Evolutionary conservation across 2,888 invertebrate species (phyloP).

Genomic region (Agrilus biguttatus): DNA sequence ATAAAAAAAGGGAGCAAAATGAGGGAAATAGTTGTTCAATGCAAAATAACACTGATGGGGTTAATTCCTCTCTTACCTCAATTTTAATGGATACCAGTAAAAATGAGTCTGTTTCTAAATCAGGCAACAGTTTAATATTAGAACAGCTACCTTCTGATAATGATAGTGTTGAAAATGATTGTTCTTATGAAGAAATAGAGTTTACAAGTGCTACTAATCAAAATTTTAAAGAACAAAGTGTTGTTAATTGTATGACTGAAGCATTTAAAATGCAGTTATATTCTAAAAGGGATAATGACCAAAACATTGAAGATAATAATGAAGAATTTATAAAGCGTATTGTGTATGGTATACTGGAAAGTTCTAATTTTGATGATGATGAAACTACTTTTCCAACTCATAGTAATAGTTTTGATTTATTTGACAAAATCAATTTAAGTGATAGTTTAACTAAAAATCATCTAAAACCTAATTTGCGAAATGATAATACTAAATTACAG

Average conservation of each 20-base stretch:
- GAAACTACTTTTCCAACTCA: slow-evolving; percentile 15
- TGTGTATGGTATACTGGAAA: no score
- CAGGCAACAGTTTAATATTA: slow-evolving; percentile 10
- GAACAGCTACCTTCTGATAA: slow-evolving; percentile 12
- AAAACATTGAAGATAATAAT: no score
- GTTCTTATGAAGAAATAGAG: slow-evolving; percentile 29
- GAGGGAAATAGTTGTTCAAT: no score
- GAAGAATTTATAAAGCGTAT: not conserved
- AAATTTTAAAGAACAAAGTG: slow-evolving; percentile 6
- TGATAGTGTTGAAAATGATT: slow-evolving; percentile 27
- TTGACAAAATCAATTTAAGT: slow-evolving; percentile 26
- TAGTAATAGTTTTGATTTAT: slow-evolving; percentile 26
- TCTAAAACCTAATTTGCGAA: slow-evolving; percentile 6
- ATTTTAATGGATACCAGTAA: no score
- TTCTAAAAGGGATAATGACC: no score
- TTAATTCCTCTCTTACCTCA: no score
- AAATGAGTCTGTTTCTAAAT: not conserved
- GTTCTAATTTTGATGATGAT: not conserved
- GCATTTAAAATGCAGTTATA: slow-evolving; percentile 9
- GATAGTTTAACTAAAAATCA: slow-evolving; percentile 24
- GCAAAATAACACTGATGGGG: no score
- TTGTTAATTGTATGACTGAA: slow-evolving; percentile 10
- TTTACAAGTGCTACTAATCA: slow-evolving; percentile 17
- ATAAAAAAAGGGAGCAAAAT: no score
- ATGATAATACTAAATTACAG: not conserved